Percentiles rank a stretch among this genome's conserved stretches.
phyloP scores from a whole-genome alignment of 2,888 invertebrate species.

The Epinotia bilunana region DNA sequence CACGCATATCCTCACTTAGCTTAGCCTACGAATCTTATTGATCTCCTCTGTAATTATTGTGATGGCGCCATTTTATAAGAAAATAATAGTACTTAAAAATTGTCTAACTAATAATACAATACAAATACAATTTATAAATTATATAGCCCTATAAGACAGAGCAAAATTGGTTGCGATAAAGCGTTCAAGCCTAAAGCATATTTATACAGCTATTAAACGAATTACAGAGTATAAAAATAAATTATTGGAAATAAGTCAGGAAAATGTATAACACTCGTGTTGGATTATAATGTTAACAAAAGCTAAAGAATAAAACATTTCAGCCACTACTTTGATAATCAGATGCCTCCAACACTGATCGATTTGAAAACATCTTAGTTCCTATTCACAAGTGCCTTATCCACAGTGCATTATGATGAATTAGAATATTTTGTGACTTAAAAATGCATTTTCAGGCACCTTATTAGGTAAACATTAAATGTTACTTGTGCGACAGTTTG shows the following conservation, averaged over 20 bases:
- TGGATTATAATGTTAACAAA: constrained; percentile 35
- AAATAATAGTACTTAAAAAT: constrained; percentile 67
- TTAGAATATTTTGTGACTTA: constrained; percentile 69
- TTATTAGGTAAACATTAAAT: constrained; percentile 58
- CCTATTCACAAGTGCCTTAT: constrained; percentile 63
- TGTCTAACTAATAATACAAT: constrained; percentile 78
- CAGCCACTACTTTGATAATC: constrained; percentile 36
- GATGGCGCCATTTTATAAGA: constrained; percentile 73
- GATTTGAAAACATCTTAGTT: constrained; percentile 51
- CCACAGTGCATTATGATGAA: constrained; percentile 68
- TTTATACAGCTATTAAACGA: constrained; percentile 76
- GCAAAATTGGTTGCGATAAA: constrained; percentile 70
- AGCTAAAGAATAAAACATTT: constrained; percentile 26
- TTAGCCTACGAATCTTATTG: constrained; percentile 71
- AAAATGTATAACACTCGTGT: constrained; percentile 53
- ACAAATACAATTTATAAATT: constrained; percentile 66
- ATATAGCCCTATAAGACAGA: constrained; percentile 69
- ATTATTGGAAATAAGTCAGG: constrained; percentile 68
- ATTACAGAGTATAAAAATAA: constrained; percentile 71
- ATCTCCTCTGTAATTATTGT: constrained; percentile 73
- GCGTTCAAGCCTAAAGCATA: constrained; percentile 74
- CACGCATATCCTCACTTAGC: constrained; percentile 68
- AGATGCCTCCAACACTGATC: constrained; percentile 53
- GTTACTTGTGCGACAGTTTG: constrained; percentile 71
- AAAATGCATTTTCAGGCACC: constrained; percentile 70